Conservation (phyloP, 2,113 vertebrate genomes). For the Sminthopsis crassicaudata region DNA sequence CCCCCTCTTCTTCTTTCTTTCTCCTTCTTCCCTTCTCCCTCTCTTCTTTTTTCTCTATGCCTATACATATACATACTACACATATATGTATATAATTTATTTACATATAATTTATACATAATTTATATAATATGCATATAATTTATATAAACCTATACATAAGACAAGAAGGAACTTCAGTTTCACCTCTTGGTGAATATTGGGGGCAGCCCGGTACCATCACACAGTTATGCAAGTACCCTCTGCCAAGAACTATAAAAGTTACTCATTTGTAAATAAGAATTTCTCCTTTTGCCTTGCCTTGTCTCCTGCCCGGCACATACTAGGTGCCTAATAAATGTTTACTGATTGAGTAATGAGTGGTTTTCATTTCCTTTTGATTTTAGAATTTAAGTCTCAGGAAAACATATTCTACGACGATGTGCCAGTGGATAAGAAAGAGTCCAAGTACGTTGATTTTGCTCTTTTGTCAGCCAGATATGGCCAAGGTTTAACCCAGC, state of each 20-base stretch:
- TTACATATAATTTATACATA: not conserved
- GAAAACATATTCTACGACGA: slow-evolving; percentile 76
- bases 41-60: no score
- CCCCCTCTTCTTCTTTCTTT: not conserved
- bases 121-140: no score
- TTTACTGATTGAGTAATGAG: not conserved
- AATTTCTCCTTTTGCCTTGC: not conserved
- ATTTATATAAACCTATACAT: not conserved
- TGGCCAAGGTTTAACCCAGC: not conserved
- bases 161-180: not conserved
- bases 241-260: not conserved
- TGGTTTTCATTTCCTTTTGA: slow-evolving; percentile 39
- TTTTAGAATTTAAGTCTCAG: slow-evolving; percentile 73
- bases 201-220: not conserved
- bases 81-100: not conserved
- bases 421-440: slow-evolving; percentile 42
- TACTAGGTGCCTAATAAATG: not conserved
- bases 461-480: not conserved
- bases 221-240: slow-evolving; percentile 28
- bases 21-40: not conserved
- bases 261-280: not conserved
- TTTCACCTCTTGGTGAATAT: slow-evolving; percentile 45
- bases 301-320: not conserved
- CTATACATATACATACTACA: not conserved
- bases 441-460: slow-evolving; percentile 77